These are phyloP conservation scores for Nasonia giraulti DNA, from an alignment of 1,140 invertebrate genomes.

Conservation along the genomic window DNA sequence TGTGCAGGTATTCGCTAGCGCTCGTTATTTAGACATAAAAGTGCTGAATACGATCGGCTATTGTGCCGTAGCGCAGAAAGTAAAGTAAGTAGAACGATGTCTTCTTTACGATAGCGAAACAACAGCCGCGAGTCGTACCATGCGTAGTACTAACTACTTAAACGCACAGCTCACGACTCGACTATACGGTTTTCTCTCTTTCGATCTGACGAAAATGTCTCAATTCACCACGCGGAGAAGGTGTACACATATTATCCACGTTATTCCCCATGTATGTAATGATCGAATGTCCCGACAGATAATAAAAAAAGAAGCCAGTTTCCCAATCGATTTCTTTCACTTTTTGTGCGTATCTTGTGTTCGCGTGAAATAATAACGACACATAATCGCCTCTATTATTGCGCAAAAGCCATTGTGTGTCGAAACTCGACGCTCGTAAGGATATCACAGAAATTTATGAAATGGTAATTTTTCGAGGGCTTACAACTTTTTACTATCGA, in stretches of 20 bases:
- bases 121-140: constrained; percentile 4
- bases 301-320: constrained; percentile 33
- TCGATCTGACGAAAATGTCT: not conserved
- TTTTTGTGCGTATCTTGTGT: not conserved
- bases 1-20: no score
- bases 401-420: constrained; percentile 17
- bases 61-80: not conserved
- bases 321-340: constrained; percentile 38
- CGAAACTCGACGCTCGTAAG: not conserved
- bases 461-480: not conserved
- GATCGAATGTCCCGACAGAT: not conserved
- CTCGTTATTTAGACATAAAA: not conserved
- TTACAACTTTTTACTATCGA: not conserved
- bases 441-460: not conserved
- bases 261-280: no score
- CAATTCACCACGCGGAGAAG: not conserved
- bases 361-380: constrained; percentile 36
- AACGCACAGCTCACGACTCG: constrained; percentile 3
- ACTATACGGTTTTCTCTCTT: constrained; percentile 41
- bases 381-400: constrained; percentile 26
- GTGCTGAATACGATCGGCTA: not conserved
- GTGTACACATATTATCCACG: no score
- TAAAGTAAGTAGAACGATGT: not conserved
- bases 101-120: not conserved
- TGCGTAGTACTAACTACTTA: constrained; percentile 41